Percentiles rank a stretch among this genome's conserved stretches.
Evolutionary conservation across 1,140 invertebrate genomes (phyloP).

Genomic region (Calycopis cecrops): DNA sequence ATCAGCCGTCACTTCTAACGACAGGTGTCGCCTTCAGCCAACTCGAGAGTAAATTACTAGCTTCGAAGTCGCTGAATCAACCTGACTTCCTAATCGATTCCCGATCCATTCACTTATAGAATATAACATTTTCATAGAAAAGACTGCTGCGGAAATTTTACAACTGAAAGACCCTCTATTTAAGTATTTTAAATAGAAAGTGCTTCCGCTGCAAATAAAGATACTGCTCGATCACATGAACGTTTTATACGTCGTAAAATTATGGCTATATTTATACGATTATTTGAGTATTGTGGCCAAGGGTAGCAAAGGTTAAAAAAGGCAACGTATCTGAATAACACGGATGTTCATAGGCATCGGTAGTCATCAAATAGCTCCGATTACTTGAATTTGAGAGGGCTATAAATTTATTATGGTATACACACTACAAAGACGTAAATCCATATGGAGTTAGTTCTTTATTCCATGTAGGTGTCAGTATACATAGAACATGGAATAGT

Average conservation of each 20-base stretch:
- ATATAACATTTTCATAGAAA: slow-evolving; percentile 38
- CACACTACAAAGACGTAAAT: no score
- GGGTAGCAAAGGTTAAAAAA: no score
- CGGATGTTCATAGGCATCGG: no score
- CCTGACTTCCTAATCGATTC: slow-evolving; percentile 68
- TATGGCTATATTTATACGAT: no score
- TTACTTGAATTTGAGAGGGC: not conserved
- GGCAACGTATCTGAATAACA: no score
- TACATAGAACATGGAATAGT: slow-evolving; percentile 44
- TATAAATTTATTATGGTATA: no score
- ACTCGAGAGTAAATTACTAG: slow-evolving; percentile 74
- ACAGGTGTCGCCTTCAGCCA: slow-evolving; percentile 73
- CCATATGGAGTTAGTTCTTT: slow-evolving; percentile 1
- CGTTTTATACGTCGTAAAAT: no score
- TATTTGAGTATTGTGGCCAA: no score
- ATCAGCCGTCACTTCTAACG: slow-evolving; percentile 69
- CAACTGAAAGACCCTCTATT: slow-evolving; percentile 12
- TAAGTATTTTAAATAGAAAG: no score
- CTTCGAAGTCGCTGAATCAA: slow-evolving; percentile 71
- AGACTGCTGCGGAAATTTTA: slow-evolving; percentile 10
- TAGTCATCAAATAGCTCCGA: no score
- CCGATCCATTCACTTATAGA: slow-evolving; percentile 54
- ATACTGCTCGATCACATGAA: no score
- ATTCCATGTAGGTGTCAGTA: slow-evolving; percentile 30
- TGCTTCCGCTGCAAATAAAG: no score